Evolutionary conservation across 2,888 invertebrate genomes (phyloP).

Genomic region (Aporophyla lueneburgensis): DNA sequence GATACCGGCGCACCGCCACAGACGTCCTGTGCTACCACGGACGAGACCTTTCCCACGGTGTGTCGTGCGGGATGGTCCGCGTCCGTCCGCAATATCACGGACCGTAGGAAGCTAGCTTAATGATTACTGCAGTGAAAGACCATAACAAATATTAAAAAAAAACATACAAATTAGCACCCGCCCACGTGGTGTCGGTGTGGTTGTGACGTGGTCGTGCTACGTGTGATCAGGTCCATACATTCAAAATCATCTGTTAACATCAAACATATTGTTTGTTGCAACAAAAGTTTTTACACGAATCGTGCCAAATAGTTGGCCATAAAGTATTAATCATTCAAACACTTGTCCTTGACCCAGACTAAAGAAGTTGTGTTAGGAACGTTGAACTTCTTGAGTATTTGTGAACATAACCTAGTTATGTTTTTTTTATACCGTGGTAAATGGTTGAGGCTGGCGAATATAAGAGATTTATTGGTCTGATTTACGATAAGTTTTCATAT

Average conservation of each 20-base stretch:
- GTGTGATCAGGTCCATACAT: neutral
- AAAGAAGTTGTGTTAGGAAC: slow-evolving; percentile 27
- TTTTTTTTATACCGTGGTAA: neutral
- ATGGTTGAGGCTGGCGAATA: neutral
- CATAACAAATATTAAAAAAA: too few relatives aligned
- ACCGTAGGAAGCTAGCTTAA: too few relatives aligned
- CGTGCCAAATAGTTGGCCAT: slow-evolving; percentile 37
- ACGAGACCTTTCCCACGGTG: too few relatives aligned
- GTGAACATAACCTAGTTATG: slow-evolving; percentile 48
- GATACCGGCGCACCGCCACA: too few relatives aligned
- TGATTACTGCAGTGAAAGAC: neutral
- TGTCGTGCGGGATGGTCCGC: too few relatives aligned
- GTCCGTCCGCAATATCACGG: too few relatives aligned
- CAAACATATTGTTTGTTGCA: slow-evolving; percentile 10
- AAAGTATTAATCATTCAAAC: slow-evolving; percentile 39
- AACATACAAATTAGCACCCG: too few relatives aligned
- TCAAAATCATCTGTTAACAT: neutral
- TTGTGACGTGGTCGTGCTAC: too few relatives aligned
- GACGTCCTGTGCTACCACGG: too few relatives aligned
- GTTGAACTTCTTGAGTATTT: slow-evolving; percentile 60
- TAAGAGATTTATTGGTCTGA: slow-evolving; percentile 6
- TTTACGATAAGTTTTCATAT: slow-evolving; percentile 34
- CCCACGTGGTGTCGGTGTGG: too few relatives aligned
- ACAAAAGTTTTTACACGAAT: slow-evolving; percentile 9
- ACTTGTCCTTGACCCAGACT: slow-evolving; percentile 58